Evolutionary conservation across 2,113 vertebrate genomes (phyloP), one percentile per base, ranked within the genome.

Genomic region (Lagopus muta): DNA sequence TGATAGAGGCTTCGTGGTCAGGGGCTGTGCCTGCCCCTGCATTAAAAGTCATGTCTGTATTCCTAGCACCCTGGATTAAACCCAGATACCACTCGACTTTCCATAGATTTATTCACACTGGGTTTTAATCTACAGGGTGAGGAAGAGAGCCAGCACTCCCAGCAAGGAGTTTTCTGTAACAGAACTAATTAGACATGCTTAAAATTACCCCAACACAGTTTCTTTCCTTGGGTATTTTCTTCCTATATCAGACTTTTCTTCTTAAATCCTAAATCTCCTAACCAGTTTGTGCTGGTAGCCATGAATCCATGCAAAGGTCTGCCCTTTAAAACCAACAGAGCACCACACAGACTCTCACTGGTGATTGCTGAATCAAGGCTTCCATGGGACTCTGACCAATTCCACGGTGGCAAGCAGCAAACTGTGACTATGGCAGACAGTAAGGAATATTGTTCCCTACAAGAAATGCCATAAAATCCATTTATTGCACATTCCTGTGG

Each of bases 21-120:
- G 34, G 82, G 84, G 74, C 60, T 82, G 67, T 64, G 45, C 73
- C 77, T 90, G 36, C 3, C 13, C 81, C 77, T 74, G 78, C 87
- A 95, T 94, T 92, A 91, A 80, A 92, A 94, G 78, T 89, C 89
- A 89, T 43, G 75, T 92, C 89, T 96, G 82, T 93, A 93, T 94
- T 92, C 66, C 78, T 80, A 89, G 86, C 3, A 5, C 40, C 71
- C 71, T 62, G 92, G 60, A 93, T 91, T 93, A 92, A 94, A 94
- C 72, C 64, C 67, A 82, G 92, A 87, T 89, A 79, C 50, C 76
- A 90, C 89, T 89, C 92, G 58, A 92, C 74, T 92, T 90, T 58
- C 86, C 81, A 82, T 94, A 95, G 96, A 89, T 78, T 92, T 94
- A 92, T 93, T 96, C 74, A 4, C 34, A 34, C 54, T 45, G 54